These are phyloP conservation scores for Sicus ferrugineus DNA, from an alignment of 2,888 invertebrate species.

Conservation along the genomic window DNA sequence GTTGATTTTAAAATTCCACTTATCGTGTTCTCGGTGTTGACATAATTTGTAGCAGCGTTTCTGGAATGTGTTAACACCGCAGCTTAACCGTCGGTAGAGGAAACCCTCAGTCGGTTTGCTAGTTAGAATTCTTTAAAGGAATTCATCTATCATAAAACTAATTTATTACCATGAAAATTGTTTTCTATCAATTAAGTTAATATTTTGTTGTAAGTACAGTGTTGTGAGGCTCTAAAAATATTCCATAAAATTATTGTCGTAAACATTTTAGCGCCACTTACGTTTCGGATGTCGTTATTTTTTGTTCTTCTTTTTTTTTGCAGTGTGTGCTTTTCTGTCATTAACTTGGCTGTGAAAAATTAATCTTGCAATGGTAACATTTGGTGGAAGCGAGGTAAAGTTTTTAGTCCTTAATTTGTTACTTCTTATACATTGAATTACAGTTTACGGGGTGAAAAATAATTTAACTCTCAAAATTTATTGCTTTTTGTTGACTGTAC, in stretches of 20 bases:
- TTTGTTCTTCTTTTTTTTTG: background rate
- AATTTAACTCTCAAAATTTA: background rate
- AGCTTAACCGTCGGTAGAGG: background rate
- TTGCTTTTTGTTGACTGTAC: background rate
- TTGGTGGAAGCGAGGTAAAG: conserved; percentile 7
- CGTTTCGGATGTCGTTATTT: background rate
- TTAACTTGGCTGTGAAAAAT: background rate
- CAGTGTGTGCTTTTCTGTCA: background rate
- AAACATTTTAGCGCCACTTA: background rate
- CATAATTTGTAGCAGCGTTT: background rate
- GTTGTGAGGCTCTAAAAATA: background rate
- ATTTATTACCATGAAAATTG: too few relatives aligned
- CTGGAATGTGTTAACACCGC: background rate
- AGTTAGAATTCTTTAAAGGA: too few relatives aligned
- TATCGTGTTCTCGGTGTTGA: conserved; percentile 4
- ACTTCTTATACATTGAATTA: too few relatives aligned
- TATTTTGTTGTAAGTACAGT: too few relatives aligned
- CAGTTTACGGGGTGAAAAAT: too few relatives aligned
- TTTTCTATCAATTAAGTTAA: too few relatives aligned
- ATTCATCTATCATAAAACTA: too few relatives aligned
- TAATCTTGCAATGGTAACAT: conserved; percentile 12
- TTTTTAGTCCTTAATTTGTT: background rate
- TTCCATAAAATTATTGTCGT: background rate
- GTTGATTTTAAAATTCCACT: background rate
- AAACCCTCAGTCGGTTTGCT: too few relatives aligned